Base-by-base conservation (phyloP, 2,888 invertebrate species). In the Troides helena region DNA sequence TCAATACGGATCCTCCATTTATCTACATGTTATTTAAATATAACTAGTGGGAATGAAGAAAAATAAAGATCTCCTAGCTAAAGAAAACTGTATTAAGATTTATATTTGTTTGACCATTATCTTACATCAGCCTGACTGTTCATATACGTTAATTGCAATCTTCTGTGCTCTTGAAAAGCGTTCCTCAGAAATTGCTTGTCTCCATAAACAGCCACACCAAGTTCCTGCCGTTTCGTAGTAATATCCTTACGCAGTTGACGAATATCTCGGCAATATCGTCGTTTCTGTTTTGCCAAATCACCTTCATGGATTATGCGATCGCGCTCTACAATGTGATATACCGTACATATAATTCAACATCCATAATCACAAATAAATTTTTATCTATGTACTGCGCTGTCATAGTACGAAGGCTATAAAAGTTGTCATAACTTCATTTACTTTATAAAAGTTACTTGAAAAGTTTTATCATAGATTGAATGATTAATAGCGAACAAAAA, bases 241-340 rank as follows among this genome's bases (percentile, higher is more conserved):
- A 95, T 94, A 69, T 95, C 94, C 69, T 90, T 92, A 57, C 93
- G 93, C 7, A 95, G 85, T 70, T 90, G 90, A 17, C 93, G 91
- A 67, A 95, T 88, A 74, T 94, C 94, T 10, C 89, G 87, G 5
- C 84, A 87, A 73, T 92, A 92, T 5, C 92, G 84, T 76, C 93
- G 93, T 70, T 93, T 90, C 73, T 94, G 93, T 74, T 93, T 94
- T 2, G 85, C 85, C 72, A 93, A 90, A 74, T 95, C 94, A n/a
- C 90, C 87, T 68, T 93, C 92, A 79, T 94, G 93, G 65, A 95
- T 93, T 79, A 94, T 94, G 67, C 93, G 93, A 74, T 95, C 95
- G 23, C 95, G 91, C 67, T 92, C 95, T 95, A 21, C 21, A 8
- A 57, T 10, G 14, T 21, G n/a, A n/a, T 0, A 53, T 14, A 53